These are phyloP conservation scores for Rhagium mordax DNA, from an alignment of 2,888 invertebrate genomes.

Conservation along the genomic window DNA sequence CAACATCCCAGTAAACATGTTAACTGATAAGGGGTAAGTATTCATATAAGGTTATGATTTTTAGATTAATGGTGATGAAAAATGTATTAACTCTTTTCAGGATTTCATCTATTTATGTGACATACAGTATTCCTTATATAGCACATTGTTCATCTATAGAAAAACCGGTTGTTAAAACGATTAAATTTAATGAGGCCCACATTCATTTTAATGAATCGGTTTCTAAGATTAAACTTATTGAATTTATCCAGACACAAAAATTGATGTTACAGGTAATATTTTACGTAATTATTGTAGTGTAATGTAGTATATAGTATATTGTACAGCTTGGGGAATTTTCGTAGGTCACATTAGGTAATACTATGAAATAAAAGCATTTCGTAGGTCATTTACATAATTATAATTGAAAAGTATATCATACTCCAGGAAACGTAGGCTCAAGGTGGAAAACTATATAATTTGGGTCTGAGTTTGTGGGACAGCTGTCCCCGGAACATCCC, in stretches of 20 bases:
- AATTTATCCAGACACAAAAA: constrained; percentile 50
- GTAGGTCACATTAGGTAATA: too few species aligned
- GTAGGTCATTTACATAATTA: too few species aligned
- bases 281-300: too few species aligned
- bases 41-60: background rate
- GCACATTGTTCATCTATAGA: constrained; percentile 45
- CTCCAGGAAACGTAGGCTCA: too few species aligned
- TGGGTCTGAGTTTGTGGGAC: too few species aligned
- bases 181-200: constrained; percentile 54
- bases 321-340: too few species aligned
- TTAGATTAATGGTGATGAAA: background rate
- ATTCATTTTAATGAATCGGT: constrained; percentile 52
- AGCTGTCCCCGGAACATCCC: too few species aligned
- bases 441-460: too few species aligned
- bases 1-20: constrained; percentile 51
- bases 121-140: constrained; percentile 50
- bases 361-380: too few species aligned
- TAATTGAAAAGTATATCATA: too few species aligned
- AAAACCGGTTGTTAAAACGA: constrained; percentile 44
- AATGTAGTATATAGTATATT: too few species aligned
- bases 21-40: constrained; percentile 42
- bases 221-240: constrained; percentile 53
- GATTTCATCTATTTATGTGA: constrained; percentile 35
- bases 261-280: constrained; percentile 49
- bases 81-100: constrained; percentile 3